These are phyloP conservation scores for Folsomia manolachei DNA, from an alignment of 2,888 invertebrate genomes.

Conservation along the genomic window DNA sequence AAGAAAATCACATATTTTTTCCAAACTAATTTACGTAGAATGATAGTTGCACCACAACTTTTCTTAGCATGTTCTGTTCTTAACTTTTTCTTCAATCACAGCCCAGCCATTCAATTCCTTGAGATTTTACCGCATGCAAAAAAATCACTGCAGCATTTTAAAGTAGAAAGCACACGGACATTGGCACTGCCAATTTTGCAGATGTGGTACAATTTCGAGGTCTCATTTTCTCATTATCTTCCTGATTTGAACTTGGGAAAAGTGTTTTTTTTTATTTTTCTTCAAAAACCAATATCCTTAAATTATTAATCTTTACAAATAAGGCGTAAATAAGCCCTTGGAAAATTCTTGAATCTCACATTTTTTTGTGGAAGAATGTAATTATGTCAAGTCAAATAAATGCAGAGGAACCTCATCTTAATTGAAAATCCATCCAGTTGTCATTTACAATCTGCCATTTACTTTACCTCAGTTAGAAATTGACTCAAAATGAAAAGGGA, in stretches of 20 bases:
- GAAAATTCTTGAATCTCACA: not conserved
- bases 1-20: not conserved
- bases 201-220: too few relatives aligned
- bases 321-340: not conserved
- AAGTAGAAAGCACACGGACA: not conserved
- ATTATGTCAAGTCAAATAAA: too few relatives aligned
- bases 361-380: too few relatives aligned
- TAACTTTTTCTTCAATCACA: not conserved
- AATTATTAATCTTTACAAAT: too few relatives aligned
- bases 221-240: too few relatives aligned
- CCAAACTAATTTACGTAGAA: not conserved
- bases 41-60: not conserved
- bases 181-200: not conserved
- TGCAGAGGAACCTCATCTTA: not conserved
- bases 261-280: too few relatives aligned
- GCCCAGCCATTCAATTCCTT: not conserved
- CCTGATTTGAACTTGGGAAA: too few relatives aligned
- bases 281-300: too few relatives aligned
- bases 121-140: not conserved
- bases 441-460: not conserved
- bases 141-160: not conserved
- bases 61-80: not conserved
- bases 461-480: not conserved
- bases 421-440: not conserved
- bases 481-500: not conserved